Percentiles rank a stretch among this genome's conserved stretches.
phyloP scores from a whole-genome alignment of 2,888 invertebrate genomes.

The Drosophila vallismaia region DNA sequence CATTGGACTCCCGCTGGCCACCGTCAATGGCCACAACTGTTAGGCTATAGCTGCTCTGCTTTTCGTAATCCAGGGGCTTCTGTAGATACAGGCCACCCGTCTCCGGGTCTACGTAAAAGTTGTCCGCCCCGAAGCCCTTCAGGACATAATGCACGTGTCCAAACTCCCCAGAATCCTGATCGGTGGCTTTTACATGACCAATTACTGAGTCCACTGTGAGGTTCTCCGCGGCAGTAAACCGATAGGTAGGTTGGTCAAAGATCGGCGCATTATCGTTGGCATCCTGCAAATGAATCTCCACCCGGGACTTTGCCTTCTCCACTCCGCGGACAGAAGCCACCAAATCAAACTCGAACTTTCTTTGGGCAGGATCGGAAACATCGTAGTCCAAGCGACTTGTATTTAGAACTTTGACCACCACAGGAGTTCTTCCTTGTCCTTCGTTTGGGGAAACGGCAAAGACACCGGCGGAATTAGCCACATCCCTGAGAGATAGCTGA shows the following conservation, averaged over 20 bases:
- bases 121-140: slow-evolving; percentile 91
- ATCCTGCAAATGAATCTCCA: slow-evolving; percentile 88
- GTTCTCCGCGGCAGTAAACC: slow-evolving; percentile 88
- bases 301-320: slow-evolving; percentile 86
- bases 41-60: slow-evolving; percentile 91
- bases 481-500: slow-evolving; percentile 86
- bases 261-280: slow-evolving; percentile 92
- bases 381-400: slow-evolving; percentile 89
- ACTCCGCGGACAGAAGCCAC: slow-evolving; percentile 86
- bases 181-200: slow-evolving; percentile 88
- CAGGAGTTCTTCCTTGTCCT: slow-evolving; percentile 90
- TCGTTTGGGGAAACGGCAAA: slow-evolving; percentile 88
- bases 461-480: slow-evolving; percentile 86
- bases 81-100: slow-evolving; percentile 89
- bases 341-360: slow-evolving; percentile 88
- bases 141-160: slow-evolving; percentile 90
- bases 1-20: slow-evolving; percentile 89
- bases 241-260: slow-evolving; percentile 87
- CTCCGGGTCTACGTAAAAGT: slow-evolving; percentile 88
- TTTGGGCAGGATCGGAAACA: slow-evolving; percentile 86
- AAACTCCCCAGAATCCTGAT: slow-evolving; percentile 89
- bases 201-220: slow-evolving; percentile 86
- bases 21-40: slow-evolving; percentile 92
- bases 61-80: slow-evolving; percentile 90
- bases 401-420: slow-evolving; percentile 89